phyloP scores from a whole-genome alignment of 2,797 vertebrate species.

The Falco peregrinus region DNA sequence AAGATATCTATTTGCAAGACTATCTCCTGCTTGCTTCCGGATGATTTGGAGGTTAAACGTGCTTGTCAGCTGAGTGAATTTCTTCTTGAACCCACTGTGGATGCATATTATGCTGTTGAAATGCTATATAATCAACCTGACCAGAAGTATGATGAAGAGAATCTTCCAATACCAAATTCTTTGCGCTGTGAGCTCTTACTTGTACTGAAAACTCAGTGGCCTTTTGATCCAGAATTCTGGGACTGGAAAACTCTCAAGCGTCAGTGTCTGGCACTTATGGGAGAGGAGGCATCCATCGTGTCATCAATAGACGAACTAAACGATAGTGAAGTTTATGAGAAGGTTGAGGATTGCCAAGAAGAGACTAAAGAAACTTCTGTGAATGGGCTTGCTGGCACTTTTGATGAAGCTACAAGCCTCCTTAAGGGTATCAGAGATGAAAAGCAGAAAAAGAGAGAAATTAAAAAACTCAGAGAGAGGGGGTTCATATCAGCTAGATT shows the following conservation, averaged over 20 bases:
- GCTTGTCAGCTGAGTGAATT: constrained; percentile 98
- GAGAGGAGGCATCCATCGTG: constrained; percentile 96
- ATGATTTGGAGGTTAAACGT: constrained; percentile 95
- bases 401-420: constrained; percentile 83
- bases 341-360: constrained; percentile 83
- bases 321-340: constrained; percentile 90
- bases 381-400: constrained; percentile 81
- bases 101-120: constrained; percentile 96
- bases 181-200: constrained; percentile 94
- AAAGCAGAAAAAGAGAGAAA: constrained; percentile 89
- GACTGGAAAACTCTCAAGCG: constrained; percentile 98
- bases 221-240: constrained; percentile 99
- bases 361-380: constrained; percentile 72
- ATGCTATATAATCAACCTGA: constrained; percentile 97
- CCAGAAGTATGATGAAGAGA: constrained; percentile 95
- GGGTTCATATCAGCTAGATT: constrained; percentile 94
- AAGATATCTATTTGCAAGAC: constrained; percentile 97
- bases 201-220: constrained; percentile 97
- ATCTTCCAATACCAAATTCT: constrained; percentile 94
- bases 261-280: constrained; percentile 94
- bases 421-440: constrained; percentile 82
- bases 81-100: constrained; percentile 94
- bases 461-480: constrained; percentile 91
- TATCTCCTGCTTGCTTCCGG: constrained; percentile 92
- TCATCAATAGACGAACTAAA: constrained; percentile 96